Evolutionary conservation across 1,140 invertebrate species (phyloP).

Genomic region (Lepidostoma basale): DNA sequence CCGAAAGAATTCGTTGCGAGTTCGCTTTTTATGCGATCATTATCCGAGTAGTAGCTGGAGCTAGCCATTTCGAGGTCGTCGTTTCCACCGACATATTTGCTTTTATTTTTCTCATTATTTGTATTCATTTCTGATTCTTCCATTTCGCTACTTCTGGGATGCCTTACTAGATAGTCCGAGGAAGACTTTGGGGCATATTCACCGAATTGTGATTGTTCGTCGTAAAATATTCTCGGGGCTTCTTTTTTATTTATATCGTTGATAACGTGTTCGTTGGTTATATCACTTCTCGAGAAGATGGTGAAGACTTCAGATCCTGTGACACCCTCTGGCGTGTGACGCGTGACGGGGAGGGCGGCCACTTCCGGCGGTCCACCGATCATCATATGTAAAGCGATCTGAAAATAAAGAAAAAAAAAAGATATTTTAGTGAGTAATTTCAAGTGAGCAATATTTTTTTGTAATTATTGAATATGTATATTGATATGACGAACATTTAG

Average conservation of each 20-base stretch:
- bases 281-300: constrained; percentile 32
- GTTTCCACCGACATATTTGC: constrained; percentile 16
- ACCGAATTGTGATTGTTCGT: constrained; percentile 14
- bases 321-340: constrained; percentile 28
- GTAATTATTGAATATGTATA: not conserved
- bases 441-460: not conserved
- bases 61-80: constrained; percentile 35
- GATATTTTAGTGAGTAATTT: too few species aligned
- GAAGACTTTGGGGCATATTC: constrained; percentile 29
- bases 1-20: constrained; percentile 25
- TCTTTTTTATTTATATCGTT: constrained; percentile 43
- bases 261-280: constrained; percentile 28
- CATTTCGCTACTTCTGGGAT: constrained; percentile 40
- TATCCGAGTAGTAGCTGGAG: constrained; percentile 43
- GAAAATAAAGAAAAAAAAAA: constrained; percentile 36
- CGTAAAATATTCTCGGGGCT: constrained; percentile 39
- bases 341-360: constrained; percentile 27
- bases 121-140: not conserved
- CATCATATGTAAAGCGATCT: constrained; percentile 35
- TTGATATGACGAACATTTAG: not conserved
- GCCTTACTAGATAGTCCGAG: constrained; percentile 30
- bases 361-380: constrained; percentile 16
- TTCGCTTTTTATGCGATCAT: constrained; percentile 36
- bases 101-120: not conserved
- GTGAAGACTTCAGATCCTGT: constrained; percentile 39